A percentile compares a stretch with the other conserved stretches of the same genome.
Conservation (phyloP, 2,113 vertebrate species). For the Lagopus leucura region DNA sequence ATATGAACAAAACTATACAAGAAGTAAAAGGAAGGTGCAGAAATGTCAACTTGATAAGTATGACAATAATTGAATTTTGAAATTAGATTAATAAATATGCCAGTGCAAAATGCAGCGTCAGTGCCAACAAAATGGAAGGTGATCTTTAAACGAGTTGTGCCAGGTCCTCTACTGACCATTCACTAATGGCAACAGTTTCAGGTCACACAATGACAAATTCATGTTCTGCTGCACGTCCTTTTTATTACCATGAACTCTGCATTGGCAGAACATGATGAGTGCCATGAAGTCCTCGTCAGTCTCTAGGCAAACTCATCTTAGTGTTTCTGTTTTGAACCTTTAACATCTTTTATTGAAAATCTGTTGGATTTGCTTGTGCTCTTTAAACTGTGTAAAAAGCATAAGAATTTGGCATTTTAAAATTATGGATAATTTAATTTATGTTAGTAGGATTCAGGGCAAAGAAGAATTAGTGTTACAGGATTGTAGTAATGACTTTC, state of each 20-base stretch:
- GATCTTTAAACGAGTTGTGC: background rate
- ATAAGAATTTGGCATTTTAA: background rate
- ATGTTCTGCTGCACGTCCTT: background rate
- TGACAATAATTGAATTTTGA: background rate
- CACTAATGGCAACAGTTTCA: background rate
- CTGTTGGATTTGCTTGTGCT: background rate
- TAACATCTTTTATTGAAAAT: background rate
- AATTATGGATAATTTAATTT: background rate
- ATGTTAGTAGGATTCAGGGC: background rate
- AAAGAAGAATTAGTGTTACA: background rate
- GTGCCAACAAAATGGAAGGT: background rate
- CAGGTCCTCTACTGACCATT: background rate
- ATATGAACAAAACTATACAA: background rate
- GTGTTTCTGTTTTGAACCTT: background rate
- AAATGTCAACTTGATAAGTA: background rate
- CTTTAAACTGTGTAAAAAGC: background rate
- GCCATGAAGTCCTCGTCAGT: background rate
- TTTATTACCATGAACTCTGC: background rate
- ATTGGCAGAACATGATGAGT: accelerated
- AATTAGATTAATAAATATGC: background rate
- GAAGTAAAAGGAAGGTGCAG: background rate
- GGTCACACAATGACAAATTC: background rate
- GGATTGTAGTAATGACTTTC: background rate
- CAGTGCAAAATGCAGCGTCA: background rate
- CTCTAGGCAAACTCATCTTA: background rate